A percentile compares a stretch with the other conserved stretches of the same genome.
Conservation (phyloP, 2,797 vertebrate species). For the Notamacropus eugenii region DNA sequence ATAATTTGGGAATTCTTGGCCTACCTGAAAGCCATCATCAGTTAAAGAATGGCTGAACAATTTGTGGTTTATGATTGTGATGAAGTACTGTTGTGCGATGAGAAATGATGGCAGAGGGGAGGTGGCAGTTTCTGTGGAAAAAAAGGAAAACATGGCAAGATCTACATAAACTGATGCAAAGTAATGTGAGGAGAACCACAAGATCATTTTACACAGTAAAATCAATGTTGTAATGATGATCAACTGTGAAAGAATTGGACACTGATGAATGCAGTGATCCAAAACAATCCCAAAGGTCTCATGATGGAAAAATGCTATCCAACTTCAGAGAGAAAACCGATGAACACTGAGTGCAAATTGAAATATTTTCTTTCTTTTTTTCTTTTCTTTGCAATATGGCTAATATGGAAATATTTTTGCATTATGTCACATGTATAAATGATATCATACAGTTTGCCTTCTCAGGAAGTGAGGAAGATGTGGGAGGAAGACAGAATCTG, state of each 20-base stretch:
- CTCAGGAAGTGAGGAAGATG: neutral
- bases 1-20: neutral
- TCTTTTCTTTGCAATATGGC: neutral
- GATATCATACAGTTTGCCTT: neutral
- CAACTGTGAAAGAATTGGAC: neutral
- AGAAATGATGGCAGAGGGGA: neutral
- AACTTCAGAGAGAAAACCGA: too few species aligned
- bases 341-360: neutral
- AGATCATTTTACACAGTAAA: neutral
- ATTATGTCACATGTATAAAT: neutral
- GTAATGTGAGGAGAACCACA: neutral
- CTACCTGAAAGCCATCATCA: neutral
- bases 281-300: too few species aligned
- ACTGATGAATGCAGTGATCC: too few species aligned
- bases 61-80: neutral
- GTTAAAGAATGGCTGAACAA: neutral
- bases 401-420: too few species aligned
- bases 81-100: neutral
- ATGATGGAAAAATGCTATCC: too few species aligned
- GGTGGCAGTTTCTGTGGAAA: fast-evolving
- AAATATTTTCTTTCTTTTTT: neutral
- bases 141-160: neutral
- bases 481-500: neutral
- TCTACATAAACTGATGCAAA: neutral
- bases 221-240: neutral